Evolutionary conservation across 2,888 invertebrate genomes (phyloP).

Genomic region (Cheilosia soror): DNA sequence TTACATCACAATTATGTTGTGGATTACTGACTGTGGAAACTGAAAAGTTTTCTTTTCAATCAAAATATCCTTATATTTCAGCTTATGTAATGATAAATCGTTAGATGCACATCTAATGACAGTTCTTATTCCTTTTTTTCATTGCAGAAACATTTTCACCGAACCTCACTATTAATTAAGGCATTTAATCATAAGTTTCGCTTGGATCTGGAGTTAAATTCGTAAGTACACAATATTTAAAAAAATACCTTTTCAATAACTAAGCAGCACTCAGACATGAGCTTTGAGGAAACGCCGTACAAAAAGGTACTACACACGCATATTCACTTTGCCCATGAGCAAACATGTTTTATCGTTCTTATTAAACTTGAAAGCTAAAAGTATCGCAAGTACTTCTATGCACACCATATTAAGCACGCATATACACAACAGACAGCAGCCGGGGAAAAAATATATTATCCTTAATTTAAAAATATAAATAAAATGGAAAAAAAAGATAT

Average conservation of each 20-base stretch:
- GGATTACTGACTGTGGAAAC: conserved; percentile 33
- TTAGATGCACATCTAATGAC: not conserved
- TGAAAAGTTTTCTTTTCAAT: conserved; percentile 34
- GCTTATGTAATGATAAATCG: conserved; percentile 1
- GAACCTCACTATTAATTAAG: conserved; percentile 97
- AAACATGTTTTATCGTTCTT: conserved; percentile 14
- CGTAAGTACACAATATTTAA: conserved; percentile 88
- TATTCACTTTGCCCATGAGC: conserved; percentile 2
- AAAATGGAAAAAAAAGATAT: conserved; percentile 8
- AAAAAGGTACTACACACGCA: not conserved
- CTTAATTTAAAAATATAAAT: conserved; percentile 51
- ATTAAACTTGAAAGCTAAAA: conserved; percentile 30
- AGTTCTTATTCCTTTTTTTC: conserved; percentile 50
- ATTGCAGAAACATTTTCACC: conserved; percentile 95
- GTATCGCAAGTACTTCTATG: conserved; percentile 27
- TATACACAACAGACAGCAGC: conserved; percentile 15
- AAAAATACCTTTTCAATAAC: not conserved
- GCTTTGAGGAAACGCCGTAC: not conserved
- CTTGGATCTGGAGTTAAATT: conserved; percentile 97
- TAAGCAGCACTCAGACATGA: not conserved
- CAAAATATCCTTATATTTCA: conserved; percentile 4
- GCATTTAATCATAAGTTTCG: conserved; percentile 98
- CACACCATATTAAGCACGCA: conserved; percentile 18
- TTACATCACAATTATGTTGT: not conserved
- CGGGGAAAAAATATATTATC: conserved; percentile 20